These are phyloP conservation scores for Argyresthia albistria DNA, from an alignment of 2,888 invertebrate genomes.

Conservation along the genomic window DNA sequence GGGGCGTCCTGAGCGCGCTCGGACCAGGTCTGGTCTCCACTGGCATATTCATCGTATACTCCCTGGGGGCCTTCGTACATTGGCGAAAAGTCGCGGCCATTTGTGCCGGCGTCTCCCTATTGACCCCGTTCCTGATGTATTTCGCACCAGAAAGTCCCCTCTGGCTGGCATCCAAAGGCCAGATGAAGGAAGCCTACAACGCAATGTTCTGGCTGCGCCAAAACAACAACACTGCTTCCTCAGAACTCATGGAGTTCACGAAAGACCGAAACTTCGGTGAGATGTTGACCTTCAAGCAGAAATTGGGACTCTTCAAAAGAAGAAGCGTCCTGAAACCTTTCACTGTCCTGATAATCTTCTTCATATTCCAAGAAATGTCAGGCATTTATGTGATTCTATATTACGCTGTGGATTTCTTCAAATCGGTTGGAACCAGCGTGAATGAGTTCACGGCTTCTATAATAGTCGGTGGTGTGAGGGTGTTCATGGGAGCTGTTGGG, in stretches of 20 bases:
- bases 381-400: conserved; percentile 82
- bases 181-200: conserved; percentile 72
- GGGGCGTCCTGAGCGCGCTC: conserved; percentile 78
- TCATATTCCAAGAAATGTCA: conserved; percentile 79
- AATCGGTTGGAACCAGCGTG: conserved; percentile 75
- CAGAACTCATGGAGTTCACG: conserved; percentile 75
- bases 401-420: conserved; percentile 80
- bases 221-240: conserved; percentile 74
- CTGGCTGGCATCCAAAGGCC: conserved; percentile 75
- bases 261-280: conserved; percentile 50
- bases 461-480: conserved; percentile 77
- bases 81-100: conserved; percentile 78
- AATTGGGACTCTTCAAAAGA: conserved; percentile 53
- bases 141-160: conserved; percentile 80
- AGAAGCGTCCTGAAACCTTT: conserved; percentile 79
- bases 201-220: conserved; percentile 77
- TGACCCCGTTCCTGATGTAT: conserved; percentile 72
- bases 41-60: conserved; percentile 80
- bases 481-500: conserved; percentile 77
- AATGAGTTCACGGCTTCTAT: conserved; percentile 80
- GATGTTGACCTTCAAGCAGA: conserved; percentile 46
- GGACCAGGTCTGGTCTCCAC: conserved; percentile 81
- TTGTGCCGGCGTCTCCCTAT: conserved; percentile 71
- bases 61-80: conserved; percentile 75
- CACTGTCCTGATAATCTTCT: conserved; percentile 75